Evolutionary conservation across 2,888 invertebrate species (phyloP).

Genomic region (Aphodius granarius): DNA sequence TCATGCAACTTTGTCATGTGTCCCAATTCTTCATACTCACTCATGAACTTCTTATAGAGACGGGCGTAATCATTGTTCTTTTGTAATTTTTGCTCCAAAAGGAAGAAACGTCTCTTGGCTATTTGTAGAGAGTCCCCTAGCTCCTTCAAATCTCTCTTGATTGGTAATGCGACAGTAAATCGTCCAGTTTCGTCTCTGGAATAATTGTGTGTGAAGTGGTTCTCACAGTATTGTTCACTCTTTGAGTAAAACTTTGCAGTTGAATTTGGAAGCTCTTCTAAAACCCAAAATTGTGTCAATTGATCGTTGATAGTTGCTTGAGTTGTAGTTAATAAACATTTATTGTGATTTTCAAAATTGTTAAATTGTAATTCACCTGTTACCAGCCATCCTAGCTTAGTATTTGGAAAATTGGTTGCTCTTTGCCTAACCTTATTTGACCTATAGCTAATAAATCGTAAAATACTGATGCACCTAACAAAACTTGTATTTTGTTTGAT

Average conservation of each 20-base stretch:
- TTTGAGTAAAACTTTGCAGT: constrained; percentile 9
- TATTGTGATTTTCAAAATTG: not conserved
- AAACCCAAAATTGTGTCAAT: constrained; percentile 34
- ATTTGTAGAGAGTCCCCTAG: constrained; percentile 31
- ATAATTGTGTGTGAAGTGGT: constrained; percentile 28
- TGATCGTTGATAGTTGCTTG: not conserved
- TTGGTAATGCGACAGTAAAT: constrained; percentile 31
- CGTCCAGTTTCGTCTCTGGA: constrained; percentile 28
- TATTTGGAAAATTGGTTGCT: constrained; percentile 20
- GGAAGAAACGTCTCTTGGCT: constrained; percentile 31
- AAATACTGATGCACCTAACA: constrained; percentile 16
- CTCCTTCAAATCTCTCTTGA: constrained; percentile 7
- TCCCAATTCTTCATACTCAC: constrained; percentile 30
- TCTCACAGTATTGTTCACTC: constrained; percentile 34
- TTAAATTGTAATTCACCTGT: constrained; percentile 17
- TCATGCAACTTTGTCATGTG: constrained; percentile 30
- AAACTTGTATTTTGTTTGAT: not conserved
- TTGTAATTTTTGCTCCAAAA: constrained; percentile 31
- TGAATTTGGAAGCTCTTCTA: constrained; percentile 29
- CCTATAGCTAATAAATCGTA: constrained; percentile 12
- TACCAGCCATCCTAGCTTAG: constrained; percentile 32
- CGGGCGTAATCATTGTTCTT: constrained; percentile 14
- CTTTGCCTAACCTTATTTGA: constrained; percentile 12
- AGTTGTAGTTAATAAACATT: not conserved
- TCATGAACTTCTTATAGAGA: constrained; percentile 32